These are phyloP conservation scores for Geothlypis trichas DNA, from an alignment of 2,113 vertebrate genomes.

Conservation along the genomic window DNA sequence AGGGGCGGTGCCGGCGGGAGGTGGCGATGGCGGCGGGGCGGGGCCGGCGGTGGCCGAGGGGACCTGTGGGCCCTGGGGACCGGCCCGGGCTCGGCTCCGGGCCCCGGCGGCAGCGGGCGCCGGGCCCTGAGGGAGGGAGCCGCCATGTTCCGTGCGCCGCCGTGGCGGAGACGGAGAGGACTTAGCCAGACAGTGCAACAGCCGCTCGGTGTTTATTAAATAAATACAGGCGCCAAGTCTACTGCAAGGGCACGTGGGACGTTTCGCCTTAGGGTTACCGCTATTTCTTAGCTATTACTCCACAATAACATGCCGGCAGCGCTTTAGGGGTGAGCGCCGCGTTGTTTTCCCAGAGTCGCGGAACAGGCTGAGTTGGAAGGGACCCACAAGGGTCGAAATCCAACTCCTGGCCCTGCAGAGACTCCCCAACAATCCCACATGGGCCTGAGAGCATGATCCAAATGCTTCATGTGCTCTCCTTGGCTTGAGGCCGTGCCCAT, in stretches of 20 bases:
- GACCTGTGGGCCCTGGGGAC: not conserved
- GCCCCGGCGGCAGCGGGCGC: not conserved
- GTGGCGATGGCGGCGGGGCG: not conserved
- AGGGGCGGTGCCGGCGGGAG: not conserved
- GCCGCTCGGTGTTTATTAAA: not conserved
- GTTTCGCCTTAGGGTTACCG: not conserved
- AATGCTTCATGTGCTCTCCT: no score
- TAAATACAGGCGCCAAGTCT: not conserved
- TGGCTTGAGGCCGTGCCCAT: not conserved
- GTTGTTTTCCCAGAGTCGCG: not conserved
- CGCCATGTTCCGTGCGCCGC: not conserved
- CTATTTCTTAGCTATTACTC: not conserved
- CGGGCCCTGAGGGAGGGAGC: not conserved
- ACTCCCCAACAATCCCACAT: not conserved
- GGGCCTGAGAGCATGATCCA: no score
- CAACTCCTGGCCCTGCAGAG: not conserved
- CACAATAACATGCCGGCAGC: not conserved
- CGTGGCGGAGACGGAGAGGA: no score
- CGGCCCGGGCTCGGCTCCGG: not conserved
- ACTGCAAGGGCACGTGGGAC: not conserved
- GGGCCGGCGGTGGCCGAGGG: no score
- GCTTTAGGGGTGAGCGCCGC: fast-evolving
- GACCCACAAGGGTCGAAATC: not conserved
- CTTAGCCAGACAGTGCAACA: not conserved
- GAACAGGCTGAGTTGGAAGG: not conserved